Conservation (phyloP, 2,113 vertebrate species). For the Turdus rufiventris region DNA sequence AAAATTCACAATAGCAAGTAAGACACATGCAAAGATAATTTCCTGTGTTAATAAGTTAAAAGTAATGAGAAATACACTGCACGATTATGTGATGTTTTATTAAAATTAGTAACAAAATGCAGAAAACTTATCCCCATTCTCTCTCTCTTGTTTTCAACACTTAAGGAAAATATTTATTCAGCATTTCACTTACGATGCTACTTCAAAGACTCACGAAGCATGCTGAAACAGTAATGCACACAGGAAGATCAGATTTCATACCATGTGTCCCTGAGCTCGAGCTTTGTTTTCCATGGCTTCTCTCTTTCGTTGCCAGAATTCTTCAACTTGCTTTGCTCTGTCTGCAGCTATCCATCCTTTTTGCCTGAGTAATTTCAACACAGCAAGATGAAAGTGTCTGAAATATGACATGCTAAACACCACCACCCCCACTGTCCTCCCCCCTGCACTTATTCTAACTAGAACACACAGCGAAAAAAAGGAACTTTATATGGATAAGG, state of each 20-base stretch:
- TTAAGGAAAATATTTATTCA: neutral
- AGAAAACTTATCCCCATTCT: neutral
- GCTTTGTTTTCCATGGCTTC: conserved; percentile 98
- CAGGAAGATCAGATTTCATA: conserved; percentile 68
- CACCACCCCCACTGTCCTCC: neutral
- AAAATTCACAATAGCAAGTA: neutral
- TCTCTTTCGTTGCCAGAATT: conserved; percentile 90
- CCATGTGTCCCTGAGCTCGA: conserved; percentile 94
- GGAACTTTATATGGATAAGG: neutral
- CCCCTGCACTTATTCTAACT: neutral
- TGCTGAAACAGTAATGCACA: neutral
- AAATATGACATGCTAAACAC: neutral
- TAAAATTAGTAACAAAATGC: neutral
- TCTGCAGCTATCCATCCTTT: conserved; percentile 77
- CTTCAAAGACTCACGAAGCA: neutral
- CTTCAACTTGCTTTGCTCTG: conserved; percentile 88
- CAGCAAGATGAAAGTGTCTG: conserved; percentile 32
- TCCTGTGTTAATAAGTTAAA: neutral
- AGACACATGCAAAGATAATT: neutral
- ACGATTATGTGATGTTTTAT: neutral
- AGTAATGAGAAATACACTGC: neutral
- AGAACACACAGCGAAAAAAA: neutral
- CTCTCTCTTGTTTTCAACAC: neutral
- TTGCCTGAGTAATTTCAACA: conserved; percentile 75
- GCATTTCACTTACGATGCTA: neutral